These are phyloP conservation scores for Sarcophilus harrisii DNA, from an alignment of 2,797 vertebrate genomes.

Conservation along the genomic window DNA sequence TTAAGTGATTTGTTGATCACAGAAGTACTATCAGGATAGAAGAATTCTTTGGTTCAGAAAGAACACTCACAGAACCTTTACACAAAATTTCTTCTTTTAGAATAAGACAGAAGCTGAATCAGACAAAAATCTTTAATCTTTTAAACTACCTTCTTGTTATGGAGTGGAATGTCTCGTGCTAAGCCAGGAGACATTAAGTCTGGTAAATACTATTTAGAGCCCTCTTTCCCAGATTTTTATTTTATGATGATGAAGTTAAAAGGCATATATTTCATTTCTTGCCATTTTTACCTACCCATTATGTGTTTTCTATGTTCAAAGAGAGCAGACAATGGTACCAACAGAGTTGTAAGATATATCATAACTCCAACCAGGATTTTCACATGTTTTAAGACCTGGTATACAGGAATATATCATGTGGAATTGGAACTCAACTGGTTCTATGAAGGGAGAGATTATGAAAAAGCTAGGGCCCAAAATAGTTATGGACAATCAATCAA, in stretches of 20 bases:
- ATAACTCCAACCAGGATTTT: not conserved
- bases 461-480: too few species aligned
- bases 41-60: not conserved
- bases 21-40: not conserved
- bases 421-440: not conserved
- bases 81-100: not conserved
- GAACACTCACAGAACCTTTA: not conserved
- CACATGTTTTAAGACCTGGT: not conserved
- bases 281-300: not conserved
- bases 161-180: not conserved
- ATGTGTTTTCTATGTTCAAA: not conserved
- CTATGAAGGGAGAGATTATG: not conserved
- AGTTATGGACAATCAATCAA: too few species aligned
- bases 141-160: not conserved
- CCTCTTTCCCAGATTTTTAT: not conserved
- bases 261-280: not conserved
- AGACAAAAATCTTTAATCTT: not conserved
- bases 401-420: not conserved
- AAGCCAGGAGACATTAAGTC: not conserved
- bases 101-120: not conserved
- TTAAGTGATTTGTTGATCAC: not conserved
- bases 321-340: not conserved
- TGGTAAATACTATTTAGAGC: not conserved
- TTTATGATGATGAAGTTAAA: not conserved
- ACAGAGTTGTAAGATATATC: not conserved